These are phyloP conservation scores for Torymus aiolomorphi DNA, from an alignment of 2,888 invertebrate species.

Conservation along the genomic window DNA sequence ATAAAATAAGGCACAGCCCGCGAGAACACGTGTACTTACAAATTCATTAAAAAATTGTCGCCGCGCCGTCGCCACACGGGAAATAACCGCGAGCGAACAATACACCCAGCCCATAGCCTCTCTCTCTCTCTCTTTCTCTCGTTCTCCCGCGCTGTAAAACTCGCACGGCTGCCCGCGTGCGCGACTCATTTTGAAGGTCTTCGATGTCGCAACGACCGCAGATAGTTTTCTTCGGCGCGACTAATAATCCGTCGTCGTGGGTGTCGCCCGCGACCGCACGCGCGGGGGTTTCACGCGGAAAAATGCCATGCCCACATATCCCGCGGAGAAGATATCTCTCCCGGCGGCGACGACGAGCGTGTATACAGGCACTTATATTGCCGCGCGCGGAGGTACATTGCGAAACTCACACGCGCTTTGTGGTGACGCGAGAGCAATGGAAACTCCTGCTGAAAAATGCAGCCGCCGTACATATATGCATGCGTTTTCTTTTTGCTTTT, in stretches of 20 bases:
- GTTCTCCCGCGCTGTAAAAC: no score
- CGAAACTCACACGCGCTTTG: slow-evolving; percentile 35
- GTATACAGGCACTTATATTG: no score
- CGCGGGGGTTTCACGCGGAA: background rate
- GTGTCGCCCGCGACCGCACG: slow-evolving; percentile 32
- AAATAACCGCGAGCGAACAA: background rate
- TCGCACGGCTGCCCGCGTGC: no score
- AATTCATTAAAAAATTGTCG: no score
- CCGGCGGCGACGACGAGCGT: background rate
- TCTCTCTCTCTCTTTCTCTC: no score
- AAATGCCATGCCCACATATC: slow-evolving; percentile 38
- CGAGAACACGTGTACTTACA: no score
- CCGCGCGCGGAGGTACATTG: background rate
- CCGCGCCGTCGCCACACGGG: no score
- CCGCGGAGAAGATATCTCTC: background rate
- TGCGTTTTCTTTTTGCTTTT: background rate
- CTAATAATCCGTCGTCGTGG: slow-evolving; percentile 39
- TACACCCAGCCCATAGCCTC: background rate
- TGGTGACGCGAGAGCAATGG: slow-evolving; percentile 20
- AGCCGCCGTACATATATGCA: no score
- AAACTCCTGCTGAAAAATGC: slow-evolving; percentile 25
- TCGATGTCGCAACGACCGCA: slow-evolving; percentile 26
- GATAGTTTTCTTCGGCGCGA: slow-evolving; percentile 25
- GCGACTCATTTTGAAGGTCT: slow-evolving; percentile 2
- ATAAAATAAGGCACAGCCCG: no score